A percentile compares a stretch with the other conserved stretches of the same genome.
phyloP scores from a whole-genome alignment of 2,113 vertebrate genomes.

The Lucifuga dentata region DNA sequence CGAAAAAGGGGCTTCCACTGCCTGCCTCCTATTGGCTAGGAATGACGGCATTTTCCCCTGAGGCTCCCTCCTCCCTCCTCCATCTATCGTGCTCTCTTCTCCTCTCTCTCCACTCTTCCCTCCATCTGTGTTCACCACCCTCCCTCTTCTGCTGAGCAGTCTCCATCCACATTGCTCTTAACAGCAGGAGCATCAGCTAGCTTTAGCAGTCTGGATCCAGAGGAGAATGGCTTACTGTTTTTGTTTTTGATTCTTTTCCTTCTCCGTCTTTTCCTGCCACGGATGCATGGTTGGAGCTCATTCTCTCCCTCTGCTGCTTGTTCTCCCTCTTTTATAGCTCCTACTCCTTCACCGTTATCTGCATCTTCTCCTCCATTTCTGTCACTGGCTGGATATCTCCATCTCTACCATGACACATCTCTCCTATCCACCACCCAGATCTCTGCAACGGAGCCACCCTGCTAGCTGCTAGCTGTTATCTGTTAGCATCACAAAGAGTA shows the following conservation, averaged over 20 bases:
- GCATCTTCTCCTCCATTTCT: constrained; percentile 25
- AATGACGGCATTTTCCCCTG: constrained; percentile 93
- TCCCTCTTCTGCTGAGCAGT: constrained; percentile 80
- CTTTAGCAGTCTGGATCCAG: constrained; percentile 59
- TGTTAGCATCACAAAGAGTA: constrained; percentile 70
- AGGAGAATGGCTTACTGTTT: constrained; percentile 23
- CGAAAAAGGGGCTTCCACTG: constrained; percentile 78
- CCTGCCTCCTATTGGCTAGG: constrained; percentile 88
- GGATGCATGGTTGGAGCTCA: constrained; percentile 45
- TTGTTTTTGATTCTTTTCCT: constrained; percentile 12
- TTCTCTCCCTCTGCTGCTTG: constrained; percentile 26
- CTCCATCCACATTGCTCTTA: constrained; percentile 82
- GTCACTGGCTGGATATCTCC: constrained; percentile 38
- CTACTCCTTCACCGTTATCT: constrained; percentile 25
- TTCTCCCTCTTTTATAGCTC: constrained; percentile 25
- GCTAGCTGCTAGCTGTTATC: constrained; percentile 51
- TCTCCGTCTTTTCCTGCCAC: constrained; percentile 26
- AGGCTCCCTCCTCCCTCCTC: constrained; percentile 77
- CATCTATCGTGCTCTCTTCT: constrained; percentile 82
- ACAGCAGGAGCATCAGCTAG: constrained; percentile 74
- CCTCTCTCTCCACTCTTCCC: constrained; percentile 80
- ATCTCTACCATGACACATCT: constrained; percentile 56
- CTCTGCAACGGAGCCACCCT: constrained; percentile 70
- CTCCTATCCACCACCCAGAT: constrained; percentile 47
- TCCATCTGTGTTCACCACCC: constrained; percentile 63